Conservation (phyloP, 2,797 vertebrate species). For the Phrynocephalus guinanensis region DNA sequence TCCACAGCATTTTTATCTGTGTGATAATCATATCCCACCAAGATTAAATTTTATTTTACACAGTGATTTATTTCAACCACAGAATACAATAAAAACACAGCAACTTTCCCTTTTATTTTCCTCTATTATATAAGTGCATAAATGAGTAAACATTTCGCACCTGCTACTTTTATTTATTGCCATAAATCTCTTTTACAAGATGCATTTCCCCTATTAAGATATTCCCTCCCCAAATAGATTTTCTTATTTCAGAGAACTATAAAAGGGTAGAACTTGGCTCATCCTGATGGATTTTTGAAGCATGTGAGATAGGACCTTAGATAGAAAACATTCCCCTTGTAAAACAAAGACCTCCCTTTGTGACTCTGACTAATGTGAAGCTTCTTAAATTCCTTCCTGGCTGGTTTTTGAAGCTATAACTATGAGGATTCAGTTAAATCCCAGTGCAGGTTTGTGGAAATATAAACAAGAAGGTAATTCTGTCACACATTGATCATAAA, state of each 20-base stretch:
- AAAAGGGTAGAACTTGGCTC: neutral
- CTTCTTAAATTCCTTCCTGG: neutral
- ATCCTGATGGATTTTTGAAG: neutral
- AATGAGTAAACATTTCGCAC: neutral
- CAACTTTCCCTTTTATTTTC: neutral
- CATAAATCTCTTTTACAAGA: conserved; percentile 7
- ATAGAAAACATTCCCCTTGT: neutral
- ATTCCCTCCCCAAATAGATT: neutral
- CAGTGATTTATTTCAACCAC: neutral
- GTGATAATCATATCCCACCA: neutral
- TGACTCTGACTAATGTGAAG: conserved; percentile 28
- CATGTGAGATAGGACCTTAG: neutral
- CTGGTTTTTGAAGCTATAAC: conserved; percentile 25
- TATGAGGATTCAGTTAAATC: conserved; percentile 9
- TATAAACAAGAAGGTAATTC: conserved; percentile 19
- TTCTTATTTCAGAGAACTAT: neutral
- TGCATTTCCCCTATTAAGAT: conserved; percentile 2
- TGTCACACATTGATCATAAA: conserved; percentile 23
- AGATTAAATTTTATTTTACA: conserved; percentile 17
- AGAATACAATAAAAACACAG: neutral
- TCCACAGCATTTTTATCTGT: neutral
- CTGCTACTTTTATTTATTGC: conserved; percentile 23
- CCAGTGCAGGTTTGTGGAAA: conserved; percentile 13
- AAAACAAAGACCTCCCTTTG: neutral
- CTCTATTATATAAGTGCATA: conserved; percentile 5